A percentile compares a stretch with the other conserved stretches of the same genome.
phyloP scores from a whole-genome alignment of 2,113 vertebrate genomes.

The Sprattus sprattus region DNA sequence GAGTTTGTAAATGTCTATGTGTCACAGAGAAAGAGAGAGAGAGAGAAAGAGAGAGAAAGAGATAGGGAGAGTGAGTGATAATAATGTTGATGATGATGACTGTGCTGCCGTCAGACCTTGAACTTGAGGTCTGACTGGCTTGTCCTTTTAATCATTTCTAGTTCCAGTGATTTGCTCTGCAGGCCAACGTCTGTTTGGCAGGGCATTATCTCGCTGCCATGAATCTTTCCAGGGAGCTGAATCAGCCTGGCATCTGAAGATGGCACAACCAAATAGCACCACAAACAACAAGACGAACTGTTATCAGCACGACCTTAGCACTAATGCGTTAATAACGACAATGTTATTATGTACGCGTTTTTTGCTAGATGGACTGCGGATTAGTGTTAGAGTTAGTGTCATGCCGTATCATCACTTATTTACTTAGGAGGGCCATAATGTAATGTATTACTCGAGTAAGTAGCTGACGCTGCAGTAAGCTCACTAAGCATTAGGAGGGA shows the following conservation, averaged over 20 bases:
- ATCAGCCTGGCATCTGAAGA: background rate
- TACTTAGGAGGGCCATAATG: too few species aligned
- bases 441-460: background rate
- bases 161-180: background rate
- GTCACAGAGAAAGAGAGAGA: background rate
- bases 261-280: background rate
- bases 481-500: too few species aligned
- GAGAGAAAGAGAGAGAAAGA: background rate
- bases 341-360: too few species aligned
- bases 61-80: background rate
- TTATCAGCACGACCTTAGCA: too few species aligned
- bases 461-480: background rate
- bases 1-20: background rate
- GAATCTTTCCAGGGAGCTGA: background rate
- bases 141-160: constrained; percentile 15
- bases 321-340: too few species aligned
- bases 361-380: too few species aligned
- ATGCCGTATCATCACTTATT: background rate
- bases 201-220: background rate
- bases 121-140: background rate
- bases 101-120: background rate
- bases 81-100: constrained; percentile 11
- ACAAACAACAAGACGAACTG: background rate
- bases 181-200: background rate
- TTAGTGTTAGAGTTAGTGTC: too few species aligned